A percentile compares a stretch with the other conserved stretches of the same genome.
phyloP scores from a whole-genome alignment of 1,140 invertebrate genomes.

The Drosophila arawakana region DNA sequence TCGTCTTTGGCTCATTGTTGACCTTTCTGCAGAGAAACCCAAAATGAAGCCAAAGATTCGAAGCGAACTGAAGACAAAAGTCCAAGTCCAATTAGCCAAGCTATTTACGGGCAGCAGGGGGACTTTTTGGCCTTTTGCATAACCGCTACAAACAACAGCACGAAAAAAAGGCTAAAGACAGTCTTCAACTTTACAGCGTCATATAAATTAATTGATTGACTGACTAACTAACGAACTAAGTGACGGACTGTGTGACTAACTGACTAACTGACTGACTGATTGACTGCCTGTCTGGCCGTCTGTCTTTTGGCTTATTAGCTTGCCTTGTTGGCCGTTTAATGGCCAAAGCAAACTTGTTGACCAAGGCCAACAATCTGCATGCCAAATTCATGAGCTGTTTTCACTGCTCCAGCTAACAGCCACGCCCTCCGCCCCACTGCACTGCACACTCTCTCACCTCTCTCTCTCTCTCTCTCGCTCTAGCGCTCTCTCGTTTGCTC shows the following conservation, averaged over 20 bases:
- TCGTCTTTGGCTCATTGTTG: constrained; percentile 16
- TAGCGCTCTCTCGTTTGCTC: background rate
- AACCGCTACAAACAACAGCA: constrained; percentile 1
- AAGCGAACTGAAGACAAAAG: constrained; percentile 5
- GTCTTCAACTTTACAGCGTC: constrained; percentile 8
- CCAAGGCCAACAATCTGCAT: constrained; percentile 71
- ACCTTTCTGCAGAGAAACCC: constrained; percentile 52
- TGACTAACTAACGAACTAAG: constrained; percentile 25
- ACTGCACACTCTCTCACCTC: background rate
- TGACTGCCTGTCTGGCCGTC: constrained; percentile 11
- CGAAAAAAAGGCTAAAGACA: background rate
- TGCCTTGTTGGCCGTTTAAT: constrained; percentile 31
- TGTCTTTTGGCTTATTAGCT: background rate
- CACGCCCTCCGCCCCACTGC: background rate
- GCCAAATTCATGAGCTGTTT: constrained; percentile 47
- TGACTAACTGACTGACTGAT: constrained; percentile 23
- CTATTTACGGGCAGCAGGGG: background rate
- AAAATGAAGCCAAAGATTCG: constrained; percentile 2
- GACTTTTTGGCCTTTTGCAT: constrained; percentile 25
- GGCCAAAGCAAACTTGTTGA: constrained; percentile 33
- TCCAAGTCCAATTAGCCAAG: constrained; percentile 28
- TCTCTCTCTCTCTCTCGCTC: background rate
- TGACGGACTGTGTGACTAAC: constrained; percentile 13
- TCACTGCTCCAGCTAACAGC: constrained; percentile 3
- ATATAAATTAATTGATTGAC: constrained; percentile 28